Evolutionary conservation across 2,113 vertebrate genomes (phyloP).

Genomic region (Sinocyclocheilus grahami): DNA sequence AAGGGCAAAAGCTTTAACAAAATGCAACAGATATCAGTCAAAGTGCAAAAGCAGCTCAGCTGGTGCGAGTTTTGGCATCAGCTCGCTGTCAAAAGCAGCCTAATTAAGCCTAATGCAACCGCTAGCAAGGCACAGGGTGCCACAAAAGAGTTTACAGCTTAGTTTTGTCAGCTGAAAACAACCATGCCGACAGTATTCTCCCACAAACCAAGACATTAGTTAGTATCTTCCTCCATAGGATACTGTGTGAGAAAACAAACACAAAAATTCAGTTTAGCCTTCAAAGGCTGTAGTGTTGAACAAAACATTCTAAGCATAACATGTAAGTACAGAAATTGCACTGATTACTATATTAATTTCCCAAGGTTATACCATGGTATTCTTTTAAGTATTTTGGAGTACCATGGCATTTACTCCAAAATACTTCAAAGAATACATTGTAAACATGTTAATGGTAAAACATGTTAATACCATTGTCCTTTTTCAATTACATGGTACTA

Average conservation of each 20-base stretch:
- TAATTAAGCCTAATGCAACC: constrained; percentile 29
- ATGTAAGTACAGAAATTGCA: neutral
- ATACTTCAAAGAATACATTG: neutral
- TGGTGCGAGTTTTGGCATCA: constrained; percentile 25
- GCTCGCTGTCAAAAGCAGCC: constrained; percentile 3
- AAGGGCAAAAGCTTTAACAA: constrained; percentile 18
- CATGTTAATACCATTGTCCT: neutral
- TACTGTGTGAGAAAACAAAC: constrained; percentile 4
- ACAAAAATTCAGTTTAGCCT: neutral
- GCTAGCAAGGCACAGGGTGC: constrained; percentile 19
- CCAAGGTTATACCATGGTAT: neutral
- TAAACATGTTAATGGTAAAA: neutral
- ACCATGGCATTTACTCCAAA: neutral
- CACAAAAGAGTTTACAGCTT: constrained; percentile 34
- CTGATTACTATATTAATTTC: neutral
- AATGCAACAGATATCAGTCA: constrained; percentile 34
- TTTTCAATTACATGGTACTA: neutral
- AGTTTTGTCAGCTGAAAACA: constrained; percentile 34
- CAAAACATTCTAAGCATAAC: neutral
- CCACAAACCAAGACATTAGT: neutral
- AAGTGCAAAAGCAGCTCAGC: constrained; percentile 14
- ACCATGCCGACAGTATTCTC: neutral
- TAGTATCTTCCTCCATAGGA: neutral
- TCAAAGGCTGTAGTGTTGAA: neutral
- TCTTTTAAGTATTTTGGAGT: neutral